These are phyloP conservation scores for Paguma larvata DNA, from an alignment of 2,797 vertebrate genomes.

Conservation along the genomic window DNA sequence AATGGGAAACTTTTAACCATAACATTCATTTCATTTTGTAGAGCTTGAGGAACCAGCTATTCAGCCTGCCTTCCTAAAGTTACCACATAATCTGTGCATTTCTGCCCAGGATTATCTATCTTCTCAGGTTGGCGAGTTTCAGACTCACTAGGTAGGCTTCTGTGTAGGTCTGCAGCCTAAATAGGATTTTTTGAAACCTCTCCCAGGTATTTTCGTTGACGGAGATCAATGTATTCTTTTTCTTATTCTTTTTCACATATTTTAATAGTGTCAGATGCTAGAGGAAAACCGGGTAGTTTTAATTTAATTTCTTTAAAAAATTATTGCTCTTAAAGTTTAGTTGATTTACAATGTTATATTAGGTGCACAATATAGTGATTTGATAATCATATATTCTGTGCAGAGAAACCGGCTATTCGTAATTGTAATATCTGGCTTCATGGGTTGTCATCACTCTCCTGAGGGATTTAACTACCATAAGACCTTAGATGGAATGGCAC, in stretches of 20 bases:
- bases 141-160: neutral
- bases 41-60: slow-evolving; percentile 92
- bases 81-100: slow-evolving; percentile 93
- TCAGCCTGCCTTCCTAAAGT: slow-evolving; percentile 93
- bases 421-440: neutral
- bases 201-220: neutral
- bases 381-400: neutral
- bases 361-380: neutral
- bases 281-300: neutral
- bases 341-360: neutral
- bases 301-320: neutral
- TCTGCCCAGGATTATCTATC: slow-evolving; percentile 94
- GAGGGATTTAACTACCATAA: neutral
- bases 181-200: neutral
- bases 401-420: neutral
- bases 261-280: neutral
- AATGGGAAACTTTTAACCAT: slow-evolving; percentile 96
- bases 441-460: neutral
- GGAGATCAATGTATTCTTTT: neutral
- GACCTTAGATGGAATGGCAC: neutral
- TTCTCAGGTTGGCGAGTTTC: slow-evolving; percentile 47
- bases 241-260: neutral
- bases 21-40: slow-evolving; percentile 92
- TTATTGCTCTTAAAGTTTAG: neutral
- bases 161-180: neutral